Base-by-base conservation (phyloP, 2,113 vertebrate species). In the Chaenocephalus aceratus region DNA sequence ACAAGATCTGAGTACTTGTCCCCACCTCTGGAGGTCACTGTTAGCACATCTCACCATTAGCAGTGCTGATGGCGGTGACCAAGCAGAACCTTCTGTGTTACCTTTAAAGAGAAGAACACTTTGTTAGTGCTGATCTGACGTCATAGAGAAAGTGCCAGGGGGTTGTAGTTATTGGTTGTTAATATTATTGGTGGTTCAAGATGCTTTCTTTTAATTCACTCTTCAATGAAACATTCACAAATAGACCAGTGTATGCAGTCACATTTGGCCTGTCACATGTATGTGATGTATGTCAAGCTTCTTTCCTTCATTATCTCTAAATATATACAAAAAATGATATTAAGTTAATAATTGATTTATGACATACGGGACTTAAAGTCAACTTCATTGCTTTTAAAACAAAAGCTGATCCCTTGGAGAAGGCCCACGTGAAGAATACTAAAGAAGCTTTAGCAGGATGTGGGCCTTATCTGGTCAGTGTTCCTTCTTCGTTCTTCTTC, bases 311-410 rank as follows among this genome's bases (percentile, higher is more conserved):
- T 72, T 52, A 65, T 72, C 64, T 67, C 53, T 62, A 53, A 61
- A 72, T 81, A 81, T 77, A 46, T 63, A 82, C 60, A 84, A 79
- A 71, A 63, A 44, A 77, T 7, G 7, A 41, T 41, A 63, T 41
- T 72, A 45, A 30, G 23, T 77, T 72, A 26, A 75, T 73, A 36
- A 79, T 70, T n/a, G 4, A 82, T 5, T 45, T 18, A 3, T 26
- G 44, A 75, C 65, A 72, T 71, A 66, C 64, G 45, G 79, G 59
- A 52, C 48, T 56, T 69, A 30, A 10, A 68, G 61, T 77, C 67
- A 84, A 88, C 58, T 15, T 80, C 72, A 82, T 75, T 78, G 66
- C 66, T 80, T 82, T 84, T 41, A 77, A 83, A 86, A 79, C 75
- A 85, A 73, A 87, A 83, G 87, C 84, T 77, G 76, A 58, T 77